A percentile compares a stretch with the other conserved stretches of the same genome.
phyloP scores from a whole-genome alignment of 2,888 invertebrate genomes.

The Ectemnius continuus region DNA sequence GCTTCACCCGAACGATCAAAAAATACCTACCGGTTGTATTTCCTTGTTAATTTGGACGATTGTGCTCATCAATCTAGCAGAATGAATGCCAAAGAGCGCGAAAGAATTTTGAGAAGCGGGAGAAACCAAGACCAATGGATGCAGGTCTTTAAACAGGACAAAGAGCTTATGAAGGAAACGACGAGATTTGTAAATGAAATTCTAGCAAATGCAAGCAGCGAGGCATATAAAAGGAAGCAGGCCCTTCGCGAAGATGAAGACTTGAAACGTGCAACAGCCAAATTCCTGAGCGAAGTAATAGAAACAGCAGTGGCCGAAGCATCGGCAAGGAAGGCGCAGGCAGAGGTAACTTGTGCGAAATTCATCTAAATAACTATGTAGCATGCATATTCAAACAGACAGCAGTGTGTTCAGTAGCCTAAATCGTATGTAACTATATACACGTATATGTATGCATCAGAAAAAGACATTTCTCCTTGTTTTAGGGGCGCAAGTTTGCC shows the following conservation, averaged over 20 bases:
- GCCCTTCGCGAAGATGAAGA: conserved; percentile 77
- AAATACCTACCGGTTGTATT: too few species aligned
- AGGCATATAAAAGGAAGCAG: conserved; percentile 73
- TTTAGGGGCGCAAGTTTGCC: conserved; percentile 65
- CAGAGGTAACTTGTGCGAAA: conserved; percentile 62
- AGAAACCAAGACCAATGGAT: conserved; percentile 69
- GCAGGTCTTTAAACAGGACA: conserved; percentile 74
- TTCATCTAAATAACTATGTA: too few species aligned
- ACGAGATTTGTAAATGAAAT: conserved; percentile 75
- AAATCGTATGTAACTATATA: too few species aligned
- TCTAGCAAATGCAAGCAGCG: conserved; percentile 30
- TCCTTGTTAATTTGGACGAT: too few species aligned
- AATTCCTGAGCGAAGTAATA: conserved; percentile 78
- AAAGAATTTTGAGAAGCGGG: conserved; percentile 62
- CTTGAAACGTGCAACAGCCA: conserved; percentile 78
- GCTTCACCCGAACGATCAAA: too few species aligned
- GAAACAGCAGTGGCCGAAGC: conserved; percentile 78
- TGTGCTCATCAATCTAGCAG: background rate
- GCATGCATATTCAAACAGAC: too few species aligned
- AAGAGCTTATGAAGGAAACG: conserved; percentile 77
- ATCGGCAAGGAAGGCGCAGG: conserved; percentile 69
- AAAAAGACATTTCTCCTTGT: conserved; percentile 19
- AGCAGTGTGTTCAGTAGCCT: too few species aligned
- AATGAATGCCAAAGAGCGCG: conserved; percentile 55
- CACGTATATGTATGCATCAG: too few species aligned